phyloP scores from a whole-genome alignment of 2,113 vertebrate genomes.

The Rhinichthys klamathensis region DNA sequence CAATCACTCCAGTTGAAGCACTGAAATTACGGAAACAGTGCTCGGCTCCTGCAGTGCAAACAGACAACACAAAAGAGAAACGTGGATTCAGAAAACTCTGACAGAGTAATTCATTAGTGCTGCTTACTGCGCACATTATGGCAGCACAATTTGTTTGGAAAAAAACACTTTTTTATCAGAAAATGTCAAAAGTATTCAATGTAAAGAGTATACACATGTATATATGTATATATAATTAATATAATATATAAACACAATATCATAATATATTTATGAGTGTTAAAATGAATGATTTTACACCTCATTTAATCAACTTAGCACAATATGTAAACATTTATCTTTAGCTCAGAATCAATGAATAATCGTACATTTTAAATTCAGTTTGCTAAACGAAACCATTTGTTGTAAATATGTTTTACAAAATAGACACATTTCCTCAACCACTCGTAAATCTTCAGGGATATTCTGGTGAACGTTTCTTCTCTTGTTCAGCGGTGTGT shows the following conservation, averaged over 20 bases:
- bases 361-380: not conserved
- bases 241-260: too few species aligned
- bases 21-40: conserved; percentile 98
- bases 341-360: not conserved
- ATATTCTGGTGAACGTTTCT: not conserved
- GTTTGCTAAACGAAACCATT: not conserved
- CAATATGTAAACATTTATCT: conserved; percentile 5
- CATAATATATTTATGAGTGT: not conserved
- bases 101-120: not conserved
- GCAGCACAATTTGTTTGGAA: not conserved
- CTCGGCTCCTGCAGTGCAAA: conserved; percentile 84
- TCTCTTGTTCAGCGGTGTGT: not conserved
- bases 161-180: not conserved
- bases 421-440: not conserved
- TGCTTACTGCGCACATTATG: not conserved
- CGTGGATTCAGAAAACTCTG: not conserved
- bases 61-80: conserved; percentile 30
- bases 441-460: not conserved
- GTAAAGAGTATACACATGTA: too few species aligned
- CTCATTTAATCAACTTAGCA: not conserved
- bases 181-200: not conserved
- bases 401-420: not conserved
- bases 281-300: not conserved
- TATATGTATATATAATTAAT: not conserved
- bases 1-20: conserved; percentile 86